Evolutionary conservation across 30 jellyfish, hydroid and myxozoan genomes (phyloP).

Genomic region (Aurelia coerulea): DNA sequence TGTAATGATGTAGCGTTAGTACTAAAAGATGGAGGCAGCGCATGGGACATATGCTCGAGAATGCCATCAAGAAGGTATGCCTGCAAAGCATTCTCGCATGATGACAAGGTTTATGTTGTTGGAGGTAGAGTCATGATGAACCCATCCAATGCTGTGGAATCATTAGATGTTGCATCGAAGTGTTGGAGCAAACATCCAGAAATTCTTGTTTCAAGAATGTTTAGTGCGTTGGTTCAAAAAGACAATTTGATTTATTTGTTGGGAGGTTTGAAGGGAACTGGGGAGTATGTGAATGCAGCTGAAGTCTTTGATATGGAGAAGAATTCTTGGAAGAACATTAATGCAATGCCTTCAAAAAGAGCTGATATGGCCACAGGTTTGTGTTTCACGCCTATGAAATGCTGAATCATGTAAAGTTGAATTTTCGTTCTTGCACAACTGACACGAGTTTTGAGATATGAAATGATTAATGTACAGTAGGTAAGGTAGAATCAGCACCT

Average conservation of each 20-base stretch:
- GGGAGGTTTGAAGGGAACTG: slow-evolving; percentile 65
- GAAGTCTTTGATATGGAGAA: slow-evolving; percentile 49
- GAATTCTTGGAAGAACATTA: slow-evolving; percentile 32
- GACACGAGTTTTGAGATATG: no score
- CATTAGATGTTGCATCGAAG: slow-evolving; percentile 19
- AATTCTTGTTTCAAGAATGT: slow-evolving; percentile 27
- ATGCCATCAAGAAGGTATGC: slow-evolving; percentile 76
- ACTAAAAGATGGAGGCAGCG: slow-evolving; percentile 42
- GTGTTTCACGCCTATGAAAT: neutral
- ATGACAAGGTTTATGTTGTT: slow-evolving; percentile 39
- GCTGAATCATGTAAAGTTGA: no score
- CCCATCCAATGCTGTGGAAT: slow-evolving; percentile 66
- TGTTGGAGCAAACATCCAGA: slow-evolving; percentile 61
- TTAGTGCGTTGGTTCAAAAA: slow-evolving; percentile 47
- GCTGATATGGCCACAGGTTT: slow-evolving; percentile 82
- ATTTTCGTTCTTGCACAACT: no score
- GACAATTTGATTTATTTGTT: slow-evolving; percentile 30
- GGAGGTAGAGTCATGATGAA: slow-evolving; percentile 72
- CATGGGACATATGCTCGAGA: slow-evolving; percentile 42
- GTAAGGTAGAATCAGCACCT: no score
- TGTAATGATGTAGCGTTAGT: slow-evolving; percentile 35
- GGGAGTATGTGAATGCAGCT: slow-evolving; percentile 42
- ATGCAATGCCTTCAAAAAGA: slow-evolving; percentile 69
- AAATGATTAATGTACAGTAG: no score
- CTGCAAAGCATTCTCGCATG: slow-evolving; percentile 55